phyloP scores from a whole-genome alignment of 2,113 vertebrate genomes.

The Tetrax tetrax region DNA sequence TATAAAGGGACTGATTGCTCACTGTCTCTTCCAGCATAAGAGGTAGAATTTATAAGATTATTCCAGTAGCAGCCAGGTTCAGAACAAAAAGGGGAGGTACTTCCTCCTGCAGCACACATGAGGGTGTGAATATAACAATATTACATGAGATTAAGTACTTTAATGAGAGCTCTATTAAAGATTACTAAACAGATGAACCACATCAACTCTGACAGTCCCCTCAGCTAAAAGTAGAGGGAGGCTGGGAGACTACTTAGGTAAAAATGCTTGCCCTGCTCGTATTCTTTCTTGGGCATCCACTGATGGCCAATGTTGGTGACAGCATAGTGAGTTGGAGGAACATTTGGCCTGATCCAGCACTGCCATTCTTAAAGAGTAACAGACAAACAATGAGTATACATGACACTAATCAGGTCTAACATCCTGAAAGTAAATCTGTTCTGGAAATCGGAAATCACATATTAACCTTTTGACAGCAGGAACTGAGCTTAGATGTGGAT shows the following conservation, averaged over 20 bases:
- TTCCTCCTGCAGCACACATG: not conserved
- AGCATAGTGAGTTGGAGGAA: not conserved
- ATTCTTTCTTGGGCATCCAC: not conserved
- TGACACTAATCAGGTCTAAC: not conserved
- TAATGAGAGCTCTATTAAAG: not conserved
- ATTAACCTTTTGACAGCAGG: constrained; percentile 88
- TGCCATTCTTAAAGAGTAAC: not conserved
- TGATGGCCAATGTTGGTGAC: not conserved
- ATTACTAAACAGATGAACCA: not conserved
- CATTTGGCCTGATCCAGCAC: not conserved
- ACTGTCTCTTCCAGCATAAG: not conserved
- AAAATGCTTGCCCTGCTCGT: not conserved
- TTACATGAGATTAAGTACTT: not conserved
- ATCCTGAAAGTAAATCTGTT: not conserved
- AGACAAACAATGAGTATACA: not conserved
- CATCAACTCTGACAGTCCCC: not conserved
- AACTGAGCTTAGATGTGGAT: constrained; percentile 91
- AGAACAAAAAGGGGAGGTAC: not conserved
- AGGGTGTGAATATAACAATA: not conserved
- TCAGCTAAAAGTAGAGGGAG: not conserved
- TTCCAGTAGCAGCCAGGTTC: not conserved
- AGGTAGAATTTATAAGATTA: not conserved
- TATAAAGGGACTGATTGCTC: not conserved
- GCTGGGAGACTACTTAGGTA: not conserved
- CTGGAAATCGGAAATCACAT: not conserved